Conservation (phyloP, 2,888 invertebrate genomes). For the Drosophila meridionalis region DNA sequence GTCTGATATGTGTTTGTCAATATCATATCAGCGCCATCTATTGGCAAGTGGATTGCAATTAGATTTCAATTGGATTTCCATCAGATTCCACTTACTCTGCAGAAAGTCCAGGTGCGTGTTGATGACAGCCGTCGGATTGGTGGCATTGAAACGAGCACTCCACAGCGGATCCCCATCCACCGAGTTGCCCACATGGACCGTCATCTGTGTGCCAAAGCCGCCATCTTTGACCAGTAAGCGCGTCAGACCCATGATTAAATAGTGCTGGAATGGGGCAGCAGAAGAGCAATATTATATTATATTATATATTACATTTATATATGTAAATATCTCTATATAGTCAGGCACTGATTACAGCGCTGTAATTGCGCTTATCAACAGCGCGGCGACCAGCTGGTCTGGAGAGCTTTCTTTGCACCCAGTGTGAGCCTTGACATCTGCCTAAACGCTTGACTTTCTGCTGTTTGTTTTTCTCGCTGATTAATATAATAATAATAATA, state of each 20-base stretch:
- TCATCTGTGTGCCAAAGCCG: constrained; percentile 93
- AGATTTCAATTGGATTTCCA: background rate
- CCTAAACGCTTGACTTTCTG: constrained; percentile 3
- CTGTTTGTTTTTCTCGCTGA: constrained; percentile 7
- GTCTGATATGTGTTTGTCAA: constrained; percentile 97
- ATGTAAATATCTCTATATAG: background rate
- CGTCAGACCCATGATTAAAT: constrained; percentile 68
- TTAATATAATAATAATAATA: constrained; percentile 1
- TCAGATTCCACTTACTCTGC: constrained; percentile 86
- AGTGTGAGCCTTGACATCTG: constrained; percentile 51
- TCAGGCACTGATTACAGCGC: constrained; percentile 24
- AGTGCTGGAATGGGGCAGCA: background rate
- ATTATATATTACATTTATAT: constrained; percentile 4
- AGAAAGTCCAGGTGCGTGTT: constrained; percentile 93
- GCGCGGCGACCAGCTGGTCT: constrained; percentile 22
- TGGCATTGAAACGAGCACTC: constrained; percentile 93
- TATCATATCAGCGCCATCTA: constrained; percentile 94
- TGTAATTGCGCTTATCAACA: constrained; percentile 46
- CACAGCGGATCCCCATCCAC: constrained; percentile 95
- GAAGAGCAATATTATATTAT: background rate
- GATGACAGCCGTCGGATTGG: constrained; percentile 91
- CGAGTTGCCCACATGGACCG: constrained; percentile 90
- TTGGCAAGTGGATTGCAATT: background rate
- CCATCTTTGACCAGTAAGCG: constrained; percentile 88
- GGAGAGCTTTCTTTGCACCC: constrained; percentile 8